These are phyloP conservation scores for Lycaena phlaeas DNA, from an alignment of 2,888 invertebrate species.

Conservation along the genomic window DNA sequence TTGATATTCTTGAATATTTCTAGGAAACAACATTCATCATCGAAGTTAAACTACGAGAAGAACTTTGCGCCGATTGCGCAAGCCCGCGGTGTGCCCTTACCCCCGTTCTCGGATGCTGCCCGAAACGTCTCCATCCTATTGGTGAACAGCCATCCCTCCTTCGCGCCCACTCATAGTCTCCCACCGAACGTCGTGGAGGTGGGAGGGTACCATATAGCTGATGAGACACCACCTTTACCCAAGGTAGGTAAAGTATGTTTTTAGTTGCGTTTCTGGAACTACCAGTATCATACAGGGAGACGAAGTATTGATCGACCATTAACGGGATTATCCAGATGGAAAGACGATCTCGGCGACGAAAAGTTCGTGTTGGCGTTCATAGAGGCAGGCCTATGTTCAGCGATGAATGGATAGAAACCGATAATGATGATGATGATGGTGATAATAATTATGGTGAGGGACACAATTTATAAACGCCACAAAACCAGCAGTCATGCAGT, in stretches of 20 bases:
- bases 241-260: background rate
- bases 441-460: too few species aligned
- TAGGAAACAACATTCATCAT: background rate
- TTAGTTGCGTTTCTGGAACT: too few species aligned
- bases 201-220: constrained; percentile 2
- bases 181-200: background rate
- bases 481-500: too few species aligned
- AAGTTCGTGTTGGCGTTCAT: too few species aligned
- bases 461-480: too few species aligned
- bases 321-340: too few species aligned
- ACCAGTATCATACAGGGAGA: too few species aligned
- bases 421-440: too few species aligned
- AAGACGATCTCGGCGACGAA: too few species aligned
- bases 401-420: too few species aligned
- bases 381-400: too few species aligned
- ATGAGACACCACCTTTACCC: background rate
- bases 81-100: background rate
- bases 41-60: background rate
- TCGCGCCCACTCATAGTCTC: background rate
- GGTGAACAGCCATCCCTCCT: background rate
- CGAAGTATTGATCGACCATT: too few species aligned
- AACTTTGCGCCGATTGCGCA: background rate
- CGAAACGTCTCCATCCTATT: background rate
- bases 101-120: background rate
- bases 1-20: background rate